Evolutionary conservation across 2,113 vertebrate species (phyloP), one percentile per base, ranked within the genome.

Genomic region (Platichthys stellatus): DNA sequence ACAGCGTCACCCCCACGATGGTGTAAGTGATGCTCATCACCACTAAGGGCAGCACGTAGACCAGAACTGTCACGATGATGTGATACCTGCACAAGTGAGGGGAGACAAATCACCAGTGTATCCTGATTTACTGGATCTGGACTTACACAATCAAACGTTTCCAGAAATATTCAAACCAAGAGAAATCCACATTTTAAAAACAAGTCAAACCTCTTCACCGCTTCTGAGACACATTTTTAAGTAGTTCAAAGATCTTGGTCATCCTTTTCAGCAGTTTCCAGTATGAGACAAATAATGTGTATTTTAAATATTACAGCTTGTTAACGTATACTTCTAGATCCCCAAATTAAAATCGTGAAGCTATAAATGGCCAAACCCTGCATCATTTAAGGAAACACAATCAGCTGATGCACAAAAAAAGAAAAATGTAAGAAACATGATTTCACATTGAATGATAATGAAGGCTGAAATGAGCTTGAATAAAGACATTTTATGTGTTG

Each of bases 21-120:
- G 97, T 97, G 74, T 99, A 99, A 38, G 96, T 98, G 90, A 99
- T 94, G 12, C 94, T 97, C 98, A 99, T 99, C 83, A 98, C 90
- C 80, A 96, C 94, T 78, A 99, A 84, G 1, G 98, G 98, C 84
- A 99, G 95, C 74, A 96, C 88, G 76, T 99, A 99, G 21, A 99
- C 96, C 90, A 99, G 92, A 9, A 96, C 83, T 24, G 96, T 95
- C 69, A 99, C 96, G 43, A 97, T 95, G 75, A 97, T 88, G 13
- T 99, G 98, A 83, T 98, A 99, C 92, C 98, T 99, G 96, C 95
- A 76, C 95, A 97, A 57, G 95, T 95, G 84, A 96, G 90, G 4
- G 90, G 4, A 77, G 56, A 67, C 91, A 96, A 95, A 96, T 96
- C 73, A 96, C 81, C 76, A 95, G 94, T 72, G 96, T 3, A 23